Percentiles rank a stretch among this genome's conserved stretches.
Conservation (phyloP, 2,888 invertebrate species). For the Leucoptera coffeella region DNA sequence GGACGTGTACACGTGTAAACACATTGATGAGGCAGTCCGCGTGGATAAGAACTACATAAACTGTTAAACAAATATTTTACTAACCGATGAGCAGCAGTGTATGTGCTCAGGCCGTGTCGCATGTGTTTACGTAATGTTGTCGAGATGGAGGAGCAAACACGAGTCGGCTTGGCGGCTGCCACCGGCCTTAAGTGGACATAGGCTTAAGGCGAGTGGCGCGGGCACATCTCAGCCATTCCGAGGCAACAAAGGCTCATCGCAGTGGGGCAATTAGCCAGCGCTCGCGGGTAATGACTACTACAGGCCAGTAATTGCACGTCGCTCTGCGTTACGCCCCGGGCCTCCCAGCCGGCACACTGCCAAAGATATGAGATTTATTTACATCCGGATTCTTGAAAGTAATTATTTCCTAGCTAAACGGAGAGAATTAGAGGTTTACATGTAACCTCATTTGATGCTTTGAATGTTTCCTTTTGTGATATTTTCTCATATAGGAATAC, state of each 20-base stretch:
- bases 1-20: no score
- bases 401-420: no score
- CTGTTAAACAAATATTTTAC: conserved; percentile 40
- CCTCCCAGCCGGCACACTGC: background rate
- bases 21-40: background rate
- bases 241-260: conserved; percentile 46
- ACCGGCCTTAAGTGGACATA: no score
- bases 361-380: conserved; percentile 39
- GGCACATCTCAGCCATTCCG: conserved; percentile 16
- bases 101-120: conserved; percentile 12
- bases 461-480: no score
- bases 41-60: conserved; percentile 1
- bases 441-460: no score
- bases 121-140: conserved; percentile 42
- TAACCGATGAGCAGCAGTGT: conserved; percentile 21
- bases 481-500: no score
- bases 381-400: conserved; percentile 42
- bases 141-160: conserved; percentile 21
- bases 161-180: no score
- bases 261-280: conserved; percentile 34
- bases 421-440: no score
- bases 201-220: no score
- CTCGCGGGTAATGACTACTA: conserved; percentile 12
- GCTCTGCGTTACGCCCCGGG: conserved; percentile 5
- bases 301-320: conserved; percentile 6